phyloP scores from a whole-genome alignment of 2,888 invertebrate species.

The Nasonovia ribisnigri region DNA sequence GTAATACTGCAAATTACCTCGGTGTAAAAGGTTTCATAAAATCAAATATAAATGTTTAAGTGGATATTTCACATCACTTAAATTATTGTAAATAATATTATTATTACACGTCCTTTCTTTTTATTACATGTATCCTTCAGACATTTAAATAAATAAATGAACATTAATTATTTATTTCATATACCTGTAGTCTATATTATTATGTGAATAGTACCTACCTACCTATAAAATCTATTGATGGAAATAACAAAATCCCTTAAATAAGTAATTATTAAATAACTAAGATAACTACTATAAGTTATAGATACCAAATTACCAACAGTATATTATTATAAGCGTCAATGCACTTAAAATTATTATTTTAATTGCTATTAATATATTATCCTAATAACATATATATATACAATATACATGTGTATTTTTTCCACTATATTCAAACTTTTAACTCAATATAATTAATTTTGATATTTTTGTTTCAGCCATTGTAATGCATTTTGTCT shows the following conservation, averaged over 20 bases:
- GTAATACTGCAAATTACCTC: background rate
- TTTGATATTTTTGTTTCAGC: slow-evolving; percentile 75
- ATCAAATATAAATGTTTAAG: background rate
- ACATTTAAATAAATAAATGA: background rate
- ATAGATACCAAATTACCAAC: background rate
- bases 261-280: background rate
- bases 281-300: background rate
- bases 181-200: background rate
- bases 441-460: slow-evolving; percentile 1
- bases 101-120: background rate
- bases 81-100: background rate
- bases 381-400: background rate
- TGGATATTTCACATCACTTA: background rate
- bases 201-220: background rate
- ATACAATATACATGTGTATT: background rate
- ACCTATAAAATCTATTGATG: background rate
- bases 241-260: background rate
- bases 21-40: background rate
- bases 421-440: background rate
- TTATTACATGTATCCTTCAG: background rate
- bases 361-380: background rate
- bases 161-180: background rate
- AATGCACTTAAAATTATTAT: background rate
- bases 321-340: background rate
- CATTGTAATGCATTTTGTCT: slow-evolving; percentile 87